Evolutionary conservation across 2,797 vertebrate species (phyloP), one percentile per base, ranked within the genome.

Genomic region (Microctenopoma stevenorrisi): DNA sequence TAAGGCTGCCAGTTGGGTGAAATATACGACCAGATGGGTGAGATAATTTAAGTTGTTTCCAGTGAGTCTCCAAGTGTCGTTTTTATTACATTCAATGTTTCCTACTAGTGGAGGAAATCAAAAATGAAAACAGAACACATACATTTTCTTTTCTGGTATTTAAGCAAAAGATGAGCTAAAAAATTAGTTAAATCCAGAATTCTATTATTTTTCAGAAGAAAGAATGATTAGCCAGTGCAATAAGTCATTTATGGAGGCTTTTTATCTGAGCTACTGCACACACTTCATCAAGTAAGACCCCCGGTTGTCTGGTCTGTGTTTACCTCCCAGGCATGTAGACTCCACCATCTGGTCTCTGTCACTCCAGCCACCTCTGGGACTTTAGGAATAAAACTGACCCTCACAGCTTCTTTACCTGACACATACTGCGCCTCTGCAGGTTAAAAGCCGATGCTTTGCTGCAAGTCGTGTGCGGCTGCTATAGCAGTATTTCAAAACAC

Each of bases 321-420:
- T 65, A 37, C 65, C 75, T 75, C 81, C 22, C 76, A 61, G 83
- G 63, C 65, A 66, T 70, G 64, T 47, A 72, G 73, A 65, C 74
- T 60, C 65, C 74, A 66, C 84, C 85, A 88, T 85, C 82, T 87
- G 82, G 69, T 69, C 77, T 74, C 65, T 76, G 81, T 79, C 76
- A 81, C 77, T 74, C 64, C 60, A 69, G 35, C 77, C 82, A 82
- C 67, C 76, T 74, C 76, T 64, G 78, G 71, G 77, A 67, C 61
- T 78, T 13, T 15, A 58, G 59, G 74, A 65, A 71, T 69, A 74
- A 72, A 76, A 66, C 16, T 30, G 22, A 72, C 57, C 72, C 60
- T 59, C 26, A 26, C 48, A n/a, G 55, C 57, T 71, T 81, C 38
- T 40, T 51, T 46, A 77, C 72, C 60, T 56, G 50, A 78, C 75